Evolutionary conservation across 2,888 invertebrate species (phyloP), one percentile per base, ranked within the genome.

Genomic region (Chromoteleia sp.): DNA sequence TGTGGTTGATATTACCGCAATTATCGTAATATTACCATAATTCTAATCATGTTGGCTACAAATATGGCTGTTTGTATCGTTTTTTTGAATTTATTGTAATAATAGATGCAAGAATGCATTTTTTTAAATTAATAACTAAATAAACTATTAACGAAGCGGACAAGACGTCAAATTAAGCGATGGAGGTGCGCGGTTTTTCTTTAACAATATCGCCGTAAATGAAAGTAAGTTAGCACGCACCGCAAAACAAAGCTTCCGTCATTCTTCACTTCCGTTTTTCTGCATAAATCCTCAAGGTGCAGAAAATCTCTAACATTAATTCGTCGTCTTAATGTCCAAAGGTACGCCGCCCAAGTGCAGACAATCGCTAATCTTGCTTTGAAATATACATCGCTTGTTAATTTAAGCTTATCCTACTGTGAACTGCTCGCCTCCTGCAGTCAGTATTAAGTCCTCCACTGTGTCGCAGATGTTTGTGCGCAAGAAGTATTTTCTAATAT

Each of bases 281-380:
- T 2, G 36, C 10, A 17, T 25, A 58, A 63, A 63, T 50, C 25
- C 58, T 71, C 15, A 73, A 65, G 59, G 74, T 73, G 70, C 25
- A 48, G 25, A 63, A 56, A 59, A 78, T 71, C 65, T 71, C 58
- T 17, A 56, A 82, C 84, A 84, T 85, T 85, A 85, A 85, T 85
- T 84, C 77, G 65, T 71, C 58, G 75, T 74, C 84, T 87, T 87
- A 85, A 85, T 87, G 84, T 81, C 75, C 74, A 52, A 76, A 81
- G 73, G 83, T 85, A 86, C 83, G 6, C n/a, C 25, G 82, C 80
- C 82, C 83, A 75, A 81, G 59, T 80, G 85, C 79, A 87, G 86
- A 86, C 87, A 86, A 85, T 86, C 75, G 81, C 85, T 86, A 87
- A 87, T 86, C 84, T 85, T 54, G 61, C 54, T 74, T 67, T 84